These are phyloP conservation scores for Bergia puertoricense DNA, from an alignment of 92 coral and sea anemone genomes.

Conservation along the genomic window DNA sequence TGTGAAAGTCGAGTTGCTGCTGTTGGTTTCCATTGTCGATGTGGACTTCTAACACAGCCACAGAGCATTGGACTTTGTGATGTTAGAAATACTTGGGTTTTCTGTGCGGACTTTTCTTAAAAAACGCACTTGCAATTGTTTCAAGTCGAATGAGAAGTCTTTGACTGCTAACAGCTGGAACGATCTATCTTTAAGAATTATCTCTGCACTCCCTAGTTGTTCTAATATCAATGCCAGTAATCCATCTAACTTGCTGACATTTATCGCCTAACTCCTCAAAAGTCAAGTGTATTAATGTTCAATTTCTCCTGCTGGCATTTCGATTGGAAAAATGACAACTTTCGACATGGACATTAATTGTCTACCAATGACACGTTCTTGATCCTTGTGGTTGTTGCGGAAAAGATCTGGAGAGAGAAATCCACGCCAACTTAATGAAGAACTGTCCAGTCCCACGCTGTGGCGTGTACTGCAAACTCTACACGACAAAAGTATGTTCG, in stretches of 20 bases:
- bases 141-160: slow-evolving; percentile 10
- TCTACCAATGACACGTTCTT: neutral
- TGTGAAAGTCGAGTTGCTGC: slow-evolving; percentile 8
- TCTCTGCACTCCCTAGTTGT: slow-evolving; percentile 16
- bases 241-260: neutral
- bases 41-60: neutral
- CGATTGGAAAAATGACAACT: neutral
- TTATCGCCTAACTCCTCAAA: neutral
- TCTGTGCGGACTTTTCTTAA: neutral
- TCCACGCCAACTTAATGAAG: neutral
- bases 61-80: neutral
- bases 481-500: slow-evolving; percentile 28
- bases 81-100: neutral
- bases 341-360: neutral
- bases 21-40: neutral
- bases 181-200: neutral
- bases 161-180: slow-evolving; percentile 27
- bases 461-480: neutral
- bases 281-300: slow-evolving; percentile 10
- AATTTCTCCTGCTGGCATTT: slow-evolving; percentile 1
- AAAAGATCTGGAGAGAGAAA: neutral
- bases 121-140: neutral
- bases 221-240: neutral
- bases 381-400: neutral
- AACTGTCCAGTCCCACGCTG: slow-evolving; percentile 13